Base-by-base conservation (phyloP, 2,888 invertebrate genomes). In the Epinotia demarniana region DNA sequence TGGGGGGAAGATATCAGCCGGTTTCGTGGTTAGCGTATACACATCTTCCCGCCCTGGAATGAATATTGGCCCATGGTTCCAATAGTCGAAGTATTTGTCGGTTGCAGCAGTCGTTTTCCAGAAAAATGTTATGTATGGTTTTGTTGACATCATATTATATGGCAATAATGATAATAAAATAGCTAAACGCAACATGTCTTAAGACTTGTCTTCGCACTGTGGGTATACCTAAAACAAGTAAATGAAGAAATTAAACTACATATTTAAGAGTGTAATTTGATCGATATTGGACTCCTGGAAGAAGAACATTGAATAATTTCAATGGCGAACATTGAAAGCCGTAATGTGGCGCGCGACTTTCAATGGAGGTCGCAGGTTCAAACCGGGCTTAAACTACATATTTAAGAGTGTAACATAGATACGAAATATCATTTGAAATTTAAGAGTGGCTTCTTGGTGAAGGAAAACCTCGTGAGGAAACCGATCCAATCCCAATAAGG, bases 21-120 rank as follows among this genome's bases (percentile, higher is more conserved):
- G 0, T 46, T 46, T 60, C 8, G 58, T 46, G 1, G 69, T 46
- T 0, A 46, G 1, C 0, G 43, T 60, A 23, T 43, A 69, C n/a
- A 69, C 12, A 23, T 58, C 13, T 27, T 69, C 23, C 6, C 60
- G 46, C 5, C 69, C 69, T 0, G 69, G 69, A 3, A 69, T n/a
- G 6, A 27, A n/a, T n/a, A 69, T 46, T 11, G 23, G 58, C 16
- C 69, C 69, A 9, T 69, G 69, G 43, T 69, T 69, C 69, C 69
- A 69, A 13, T 69, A 69, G 46, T 69, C 69, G 16, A 2, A 2
- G 9, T 23, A 43, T 18, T 66, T 66, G n/a, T 69, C 69, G 0
- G 43, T 27, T 4, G 2, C 43, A 6, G 39, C 39, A 4, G 58
- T 57, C 8, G 58, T 69, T 18, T 69, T 27, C 69, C 69, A 69